Evolutionary conservation across 64 coral and sea anemone genomes (phyloP).

Genomic region (Stylophora pistillata): DNA sequence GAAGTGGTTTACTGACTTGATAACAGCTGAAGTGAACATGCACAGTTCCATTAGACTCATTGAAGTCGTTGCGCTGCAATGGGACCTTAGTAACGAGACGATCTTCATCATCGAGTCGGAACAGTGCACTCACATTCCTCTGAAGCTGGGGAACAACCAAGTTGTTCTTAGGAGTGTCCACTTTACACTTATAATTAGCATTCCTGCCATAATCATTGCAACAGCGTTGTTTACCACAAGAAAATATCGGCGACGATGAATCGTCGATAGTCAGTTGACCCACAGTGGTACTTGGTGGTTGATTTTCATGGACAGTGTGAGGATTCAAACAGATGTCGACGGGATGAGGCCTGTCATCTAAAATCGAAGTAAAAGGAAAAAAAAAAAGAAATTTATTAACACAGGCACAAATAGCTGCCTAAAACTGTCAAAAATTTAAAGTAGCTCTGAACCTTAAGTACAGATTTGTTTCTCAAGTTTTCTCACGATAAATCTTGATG

Average conservation of each 20-base stretch:
- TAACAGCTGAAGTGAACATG: slow-evolving; percentile 43
- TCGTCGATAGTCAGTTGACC: slow-evolving; percentile 61
- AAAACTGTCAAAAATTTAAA: too few relatives aligned
- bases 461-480: too few relatives aligned
- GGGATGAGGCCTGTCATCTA: slow-evolving; percentile 23
- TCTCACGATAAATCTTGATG: too few relatives aligned
- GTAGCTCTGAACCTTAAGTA: too few relatives aligned
- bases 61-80: slow-evolving; percentile 1
- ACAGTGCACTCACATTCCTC: slow-evolving; percentile 18
- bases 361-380: background rate
- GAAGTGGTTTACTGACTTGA: slow-evolving; percentile 30
- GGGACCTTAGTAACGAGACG: slow-evolving; percentile 4
- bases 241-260: slow-evolving; percentile 19
- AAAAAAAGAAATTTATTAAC: too few relatives aligned
- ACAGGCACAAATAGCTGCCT: too few relatives aligned
- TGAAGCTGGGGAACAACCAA: background rate
- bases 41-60: slow-evolving; percentile 8
- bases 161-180: slow-evolving; percentile 21
- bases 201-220: slow-evolving; percentile 2
- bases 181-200: slow-evolving; percentile 37
- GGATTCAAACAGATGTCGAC: slow-evolving; percentile 31
- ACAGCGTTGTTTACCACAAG: slow-evolving; percentile 37
- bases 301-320: slow-evolving; percentile 37
- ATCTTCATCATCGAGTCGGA: slow-evolving; percentile 20
- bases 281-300: background rate